Evolutionary conservation across 2,888 invertebrate species (phyloP), one percentile per base, ranked within the genome.

Genomic region (Mimas tiliae): DNA sequence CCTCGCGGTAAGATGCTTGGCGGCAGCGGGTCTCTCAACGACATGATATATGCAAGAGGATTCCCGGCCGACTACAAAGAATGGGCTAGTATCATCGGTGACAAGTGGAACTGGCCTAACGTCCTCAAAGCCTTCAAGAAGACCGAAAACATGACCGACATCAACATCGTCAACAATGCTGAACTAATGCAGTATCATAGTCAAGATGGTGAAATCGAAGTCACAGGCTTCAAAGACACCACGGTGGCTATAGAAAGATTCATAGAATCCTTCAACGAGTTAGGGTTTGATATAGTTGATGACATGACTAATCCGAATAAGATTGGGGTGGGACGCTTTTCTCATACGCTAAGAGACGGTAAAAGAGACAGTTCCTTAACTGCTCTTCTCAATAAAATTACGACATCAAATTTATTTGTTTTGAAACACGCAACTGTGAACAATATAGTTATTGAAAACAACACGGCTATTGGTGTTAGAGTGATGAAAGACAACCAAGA

Each of bases 31-130:
- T 88, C 90, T 34, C 72, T 90, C 66, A 91, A 90, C 68, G 88
- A 88, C 76, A 90, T 91, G 91, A 80, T 92, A 11, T 91, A 92
- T 73, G 75, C 90, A 1, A 78, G 92, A 6, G 92, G 92, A 0
- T 85, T 83, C 69, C 90, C 91, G 12, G 71, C 68, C 0, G 92
- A 93, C 75, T 93, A 88, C 74, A 74, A 88, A 6, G 88, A 89
- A 64, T 93, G 91, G 92, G 88, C 86, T 0, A 51, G 68, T 3
- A 67, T 79, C 12, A 75, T 75, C 1, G 88, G 89, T 0, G 71
- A 78, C 0, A 69, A 76, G 0, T 92, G 91, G 91, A 76, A 71
- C 65, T 92, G 91, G 91, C 69, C 74, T 0, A 80, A 81, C 8
- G 89, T 91, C 0, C 75, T 92, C 0, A 69, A 81, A 0, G 90